A percentile compares a stretch with the other conserved stretches of the same genome.
Evolutionary conservation across 1,140 invertebrate genomes (phyloP).

Genomic region (Cotesia glomerata): DNA sequence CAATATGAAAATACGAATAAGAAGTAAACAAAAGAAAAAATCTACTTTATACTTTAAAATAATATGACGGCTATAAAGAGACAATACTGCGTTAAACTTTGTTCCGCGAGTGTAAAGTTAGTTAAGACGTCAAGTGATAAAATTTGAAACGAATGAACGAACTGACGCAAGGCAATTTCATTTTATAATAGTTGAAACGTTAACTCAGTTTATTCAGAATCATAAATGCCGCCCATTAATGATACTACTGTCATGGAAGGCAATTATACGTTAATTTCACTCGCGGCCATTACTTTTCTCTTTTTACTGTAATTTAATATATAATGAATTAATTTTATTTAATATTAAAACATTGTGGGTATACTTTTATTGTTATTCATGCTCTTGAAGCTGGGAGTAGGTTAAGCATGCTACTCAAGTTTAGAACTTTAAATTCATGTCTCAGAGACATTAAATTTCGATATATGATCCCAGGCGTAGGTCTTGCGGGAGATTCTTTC

Average conservation of each 20-base stretch:
- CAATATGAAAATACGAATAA: too few relatives aligned
- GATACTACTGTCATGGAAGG: background rate
- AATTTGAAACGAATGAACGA: background rate
- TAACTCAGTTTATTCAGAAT: slow-evolving; percentile 1
- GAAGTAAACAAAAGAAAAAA: background rate
- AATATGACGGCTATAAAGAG: slow-evolving; percentile 24
- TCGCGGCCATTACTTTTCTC: background rate
- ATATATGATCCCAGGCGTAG: slow-evolving; percentile 41
- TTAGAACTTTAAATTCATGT: slow-evolving; percentile 42
- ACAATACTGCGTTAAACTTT: slow-evolving; percentile 10
- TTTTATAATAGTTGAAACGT: slow-evolving; percentile 23
- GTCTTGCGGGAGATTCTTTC: slow-evolving; percentile 39
- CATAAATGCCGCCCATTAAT: slow-evolving; percentile 14
- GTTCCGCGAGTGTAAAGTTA: slow-evolving; percentile 17
- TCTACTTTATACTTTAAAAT: slow-evolving; percentile 12
- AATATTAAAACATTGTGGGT: too few relatives aligned
- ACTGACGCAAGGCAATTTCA: slow-evolving; percentile 24
- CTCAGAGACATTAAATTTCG: slow-evolving; percentile 37
- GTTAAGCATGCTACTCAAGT: background rate
- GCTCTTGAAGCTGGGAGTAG: background rate
- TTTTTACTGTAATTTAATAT: too few relatives aligned
- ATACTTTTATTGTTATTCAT: too few relatives aligned
- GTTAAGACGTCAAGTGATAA: slow-evolving; percentile 17
- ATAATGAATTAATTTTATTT: too few relatives aligned
- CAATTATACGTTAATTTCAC: slow-evolving; percentile 14